Conservation (phyloP, 1,140 invertebrate genomes). For the Drosophila bocqueti region DNA sequence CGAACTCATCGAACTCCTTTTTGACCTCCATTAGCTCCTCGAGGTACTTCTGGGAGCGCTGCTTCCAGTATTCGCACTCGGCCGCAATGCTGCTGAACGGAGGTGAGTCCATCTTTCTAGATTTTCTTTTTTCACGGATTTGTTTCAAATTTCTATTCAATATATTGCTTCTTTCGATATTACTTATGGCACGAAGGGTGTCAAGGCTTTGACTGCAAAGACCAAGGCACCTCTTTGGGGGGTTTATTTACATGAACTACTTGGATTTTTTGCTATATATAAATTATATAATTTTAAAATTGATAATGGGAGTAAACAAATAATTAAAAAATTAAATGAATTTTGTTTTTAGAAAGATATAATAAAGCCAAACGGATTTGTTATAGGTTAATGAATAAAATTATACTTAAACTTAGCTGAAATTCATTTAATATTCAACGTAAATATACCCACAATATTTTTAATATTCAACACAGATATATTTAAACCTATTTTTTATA, state of each 20-base stretch:
- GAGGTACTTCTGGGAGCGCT: conserved; percentile 86
- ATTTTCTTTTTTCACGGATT: background rate
- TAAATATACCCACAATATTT: no score
- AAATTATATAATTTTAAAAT: background rate
- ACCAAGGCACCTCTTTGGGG: background rate
- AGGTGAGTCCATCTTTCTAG: conserved; percentile 58
- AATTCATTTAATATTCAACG: background rate
- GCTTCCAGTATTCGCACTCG: conserved; percentile 89
- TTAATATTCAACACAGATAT: background rate
- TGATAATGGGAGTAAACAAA: background rate
- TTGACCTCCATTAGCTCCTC: conserved; percentile 88
- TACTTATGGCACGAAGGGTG: background rate
- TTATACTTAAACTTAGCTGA: background rate
- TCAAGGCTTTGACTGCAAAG: background rate
- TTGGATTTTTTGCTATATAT: no score
- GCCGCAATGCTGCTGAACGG: conserved; percentile 86
- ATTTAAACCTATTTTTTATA: background rate
- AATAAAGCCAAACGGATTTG: background rate
- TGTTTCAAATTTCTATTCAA: background rate
- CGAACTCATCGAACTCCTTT: conserved; percentile 94
- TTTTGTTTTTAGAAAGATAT: no score
- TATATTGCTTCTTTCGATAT: background rate
- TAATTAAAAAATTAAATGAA: no score
- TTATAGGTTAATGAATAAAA: background rate
- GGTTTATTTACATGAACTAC: no score